Conservation (phyloP, 2,797 vertebrate genomes). For the Pterois miles region DNA sequence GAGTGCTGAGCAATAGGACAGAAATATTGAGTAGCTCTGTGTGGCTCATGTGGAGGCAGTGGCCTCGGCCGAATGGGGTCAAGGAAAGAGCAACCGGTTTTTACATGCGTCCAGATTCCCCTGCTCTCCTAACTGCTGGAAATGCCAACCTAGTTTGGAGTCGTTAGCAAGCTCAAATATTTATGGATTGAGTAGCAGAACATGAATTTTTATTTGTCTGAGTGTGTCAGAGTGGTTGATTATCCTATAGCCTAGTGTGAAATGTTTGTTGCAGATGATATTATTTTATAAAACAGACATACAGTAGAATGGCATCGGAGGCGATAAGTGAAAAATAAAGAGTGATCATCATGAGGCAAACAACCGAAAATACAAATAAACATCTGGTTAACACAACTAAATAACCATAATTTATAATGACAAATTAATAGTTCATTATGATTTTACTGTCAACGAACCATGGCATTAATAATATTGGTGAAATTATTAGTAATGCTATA, state of each 20-base stretch:
- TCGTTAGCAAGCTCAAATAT: background rate
- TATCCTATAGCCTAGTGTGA: background rate
- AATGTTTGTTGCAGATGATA: background rate
- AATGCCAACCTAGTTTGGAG: conserved; percentile 8
- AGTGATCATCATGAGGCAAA: no score
- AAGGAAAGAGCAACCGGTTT: conserved; percentile 41
- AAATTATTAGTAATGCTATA: no score
- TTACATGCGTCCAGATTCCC: conserved; percentile 1
- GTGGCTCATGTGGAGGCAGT: conserved; percentile 31
- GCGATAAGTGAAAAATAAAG: no score
- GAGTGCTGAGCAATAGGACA: no score
- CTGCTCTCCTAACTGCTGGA: background rate
- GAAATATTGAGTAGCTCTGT: conserved; percentile 31
- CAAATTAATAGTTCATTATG: no score
- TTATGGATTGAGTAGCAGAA: background rate
- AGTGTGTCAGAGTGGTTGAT: background rate
- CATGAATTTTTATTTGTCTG: background rate
- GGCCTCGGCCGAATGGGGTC: conserved; percentile 33
- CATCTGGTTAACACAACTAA: no score
- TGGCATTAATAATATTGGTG: no score
- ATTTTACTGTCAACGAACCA: no score
- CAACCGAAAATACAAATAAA: no score
- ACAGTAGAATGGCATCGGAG: no score
- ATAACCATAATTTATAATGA: no score
- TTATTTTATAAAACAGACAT: background rate